Base-by-base conservation (phyloP, 2,113 vertebrate genomes). In the Crotalus helleri region DNA sequence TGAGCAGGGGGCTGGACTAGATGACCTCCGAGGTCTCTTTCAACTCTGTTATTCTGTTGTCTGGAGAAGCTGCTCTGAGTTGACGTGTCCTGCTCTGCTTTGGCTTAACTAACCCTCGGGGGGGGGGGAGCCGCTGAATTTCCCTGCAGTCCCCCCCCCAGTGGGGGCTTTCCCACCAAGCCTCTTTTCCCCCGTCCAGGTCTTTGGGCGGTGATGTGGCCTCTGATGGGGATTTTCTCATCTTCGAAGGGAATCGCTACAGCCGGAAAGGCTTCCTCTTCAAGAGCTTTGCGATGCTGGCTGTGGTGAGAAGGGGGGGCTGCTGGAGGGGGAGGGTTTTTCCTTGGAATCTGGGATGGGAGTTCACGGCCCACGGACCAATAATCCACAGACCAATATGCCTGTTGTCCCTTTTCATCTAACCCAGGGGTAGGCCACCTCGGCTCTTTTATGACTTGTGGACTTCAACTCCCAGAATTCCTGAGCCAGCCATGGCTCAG, bases 261-360 rank as follows among this genome's bases (percentile, higher is more conserved):
- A 99, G 99, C 92, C 98, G 99, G 3, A 99, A 99, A 94, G 99
- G 99, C 0, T 99, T 99, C 95, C 97, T 99, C n/a, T 99, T 99
- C 95, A 99, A 99, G 97, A 99, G 98, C 96, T 99, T 99, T 2
- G 99, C 99, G 90, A 99, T 99, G 99, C 99, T 98, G 0, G 99
- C 99, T 0, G 99, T 99, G 98, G 99, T 99, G 95, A 98, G 98
- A 46, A 1, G 12, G 1, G 24, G 89, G 89, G 2, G 7, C 6
- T 23, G 24, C 24, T 8, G 1, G 21, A 17, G 7, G 2, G 39
- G 26, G 0, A 26, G 58, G 23, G 6, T 17, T 33, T 11, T 33
- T 33, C 64, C 2, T 2, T 5, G 15, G 69, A 39, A 29, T 26
- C 13, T 3, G n/a, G 29, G 8, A 24, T 11, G 13, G 33, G 69